A percentile compares a stretch with the other conserved stretches of the same genome.
Evolutionary conservation across 2,113 vertebrate species (phyloP).

Genomic region (Pseudorectes ferrugineus): DNA sequence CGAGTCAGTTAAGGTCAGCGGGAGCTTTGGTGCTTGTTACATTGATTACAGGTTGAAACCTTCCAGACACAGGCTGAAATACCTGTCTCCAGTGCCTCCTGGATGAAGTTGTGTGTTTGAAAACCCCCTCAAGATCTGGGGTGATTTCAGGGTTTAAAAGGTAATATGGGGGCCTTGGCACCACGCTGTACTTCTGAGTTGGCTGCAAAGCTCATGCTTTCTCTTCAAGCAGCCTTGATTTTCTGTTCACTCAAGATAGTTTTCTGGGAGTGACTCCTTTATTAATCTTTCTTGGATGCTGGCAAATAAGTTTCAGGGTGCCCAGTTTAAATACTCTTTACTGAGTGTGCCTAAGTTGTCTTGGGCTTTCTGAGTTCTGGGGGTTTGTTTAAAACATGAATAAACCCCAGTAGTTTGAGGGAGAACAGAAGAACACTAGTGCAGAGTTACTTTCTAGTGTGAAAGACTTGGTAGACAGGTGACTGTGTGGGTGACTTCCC

Average conservation of each 20-base stretch:
- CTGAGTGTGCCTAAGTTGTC: background rate
- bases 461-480: background rate
- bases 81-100: background rate
- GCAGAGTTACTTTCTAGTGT: background rate
- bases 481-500: background rate
- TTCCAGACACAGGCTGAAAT: background rate
- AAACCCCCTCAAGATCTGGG: background rate
- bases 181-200: background rate
- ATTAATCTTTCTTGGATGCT: background rate
- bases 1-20: background rate
- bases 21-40: background rate
- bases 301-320: background rate
- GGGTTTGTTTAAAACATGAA: background rate
- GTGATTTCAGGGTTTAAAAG: background rate
- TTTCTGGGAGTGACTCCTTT: background rate
- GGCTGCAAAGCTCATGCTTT: background rate
- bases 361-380: background rate
- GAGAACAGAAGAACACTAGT: background rate
- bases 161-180: background rate
- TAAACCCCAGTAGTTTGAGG: background rate
- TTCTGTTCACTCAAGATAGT: background rate
- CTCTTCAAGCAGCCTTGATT: background rate
- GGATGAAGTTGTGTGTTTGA: background rate
- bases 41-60: background rate
- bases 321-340: conserved; percentile 1